phyloP scores from a whole-genome alignment of 2,113 vertebrate genomes.

The Thermophis baileyi region DNA sequence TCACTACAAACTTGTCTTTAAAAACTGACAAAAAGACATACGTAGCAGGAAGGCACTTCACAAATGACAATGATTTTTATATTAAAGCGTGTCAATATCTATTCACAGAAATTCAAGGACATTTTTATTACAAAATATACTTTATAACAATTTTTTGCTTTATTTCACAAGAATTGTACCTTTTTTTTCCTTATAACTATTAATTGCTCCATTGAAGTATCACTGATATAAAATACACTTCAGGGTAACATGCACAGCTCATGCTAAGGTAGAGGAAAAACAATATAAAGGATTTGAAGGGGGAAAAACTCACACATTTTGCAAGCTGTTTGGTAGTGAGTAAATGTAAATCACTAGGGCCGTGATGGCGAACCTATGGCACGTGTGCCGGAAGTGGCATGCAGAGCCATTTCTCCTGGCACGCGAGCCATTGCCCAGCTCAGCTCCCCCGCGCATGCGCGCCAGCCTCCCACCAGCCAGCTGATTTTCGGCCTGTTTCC shows the following conservation, averaged over 20 bases:
- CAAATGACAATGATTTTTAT: not conserved
- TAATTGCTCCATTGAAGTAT: not conserved
- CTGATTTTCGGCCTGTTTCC: too few species aligned
- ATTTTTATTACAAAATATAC: not conserved
- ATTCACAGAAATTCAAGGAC: not conserved
- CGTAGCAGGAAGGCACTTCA: not conserved
- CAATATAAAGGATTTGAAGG: not conserved
- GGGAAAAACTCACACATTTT: slow-evolving; percentile 36
- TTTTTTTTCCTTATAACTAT: not conserved
- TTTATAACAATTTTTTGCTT: not conserved
- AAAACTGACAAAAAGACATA: not conserved
- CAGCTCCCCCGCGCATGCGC: too few species aligned
- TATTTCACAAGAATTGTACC: not conserved
- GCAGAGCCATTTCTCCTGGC: too few species aligned
- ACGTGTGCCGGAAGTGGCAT: too few species aligned
- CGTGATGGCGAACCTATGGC: too few species aligned
- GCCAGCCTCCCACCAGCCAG: too few species aligned
- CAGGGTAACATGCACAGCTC: not conserved
- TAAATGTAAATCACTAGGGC: not conserved
- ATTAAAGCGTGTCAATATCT: not conserved
- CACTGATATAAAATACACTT: not conserved
- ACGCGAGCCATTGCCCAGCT: too few species aligned
- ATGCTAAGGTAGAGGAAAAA: not conserved
- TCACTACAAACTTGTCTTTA: slow-evolving; percentile 18
- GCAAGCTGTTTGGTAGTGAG: slow-evolving; percentile 9